A percentile compares a stretch with the other conserved stretches of the same genome.
Conservation (phyloP, 2,888 invertebrate species). For the Thysanoteuthis rhombus region DNA sequence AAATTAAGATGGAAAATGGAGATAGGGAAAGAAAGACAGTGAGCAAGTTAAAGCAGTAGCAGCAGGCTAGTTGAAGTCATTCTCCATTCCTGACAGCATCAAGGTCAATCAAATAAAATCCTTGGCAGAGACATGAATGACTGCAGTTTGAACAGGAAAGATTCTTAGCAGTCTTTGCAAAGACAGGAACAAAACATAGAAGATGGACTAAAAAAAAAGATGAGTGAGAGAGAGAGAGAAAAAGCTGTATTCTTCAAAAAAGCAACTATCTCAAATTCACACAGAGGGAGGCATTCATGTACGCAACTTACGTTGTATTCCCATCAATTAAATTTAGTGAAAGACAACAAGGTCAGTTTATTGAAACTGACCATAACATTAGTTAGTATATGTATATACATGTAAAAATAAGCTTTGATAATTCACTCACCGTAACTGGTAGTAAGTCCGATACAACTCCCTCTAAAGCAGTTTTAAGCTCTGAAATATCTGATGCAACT, state of each 20-base stretch:
- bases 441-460: slow-evolving; percentile 22
- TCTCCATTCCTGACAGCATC: neutral
- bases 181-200: neutral
- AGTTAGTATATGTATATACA: neutral
- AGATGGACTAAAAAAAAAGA: neutral
- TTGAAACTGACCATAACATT: no score
- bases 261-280: neutral
- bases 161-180: neutral
- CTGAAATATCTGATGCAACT: slow-evolving; percentile 26
- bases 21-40: neutral
- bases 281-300: neutral
- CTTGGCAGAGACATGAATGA: neutral
- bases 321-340: neutral
- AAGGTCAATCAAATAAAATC: neutral
- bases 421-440: slow-evolving; percentile 12
- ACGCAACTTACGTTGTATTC: neutral
- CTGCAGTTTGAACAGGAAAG: neutral
- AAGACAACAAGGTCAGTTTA: no score
- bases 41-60: neutral
- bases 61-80: neutral
- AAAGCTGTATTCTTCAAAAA: neutral
- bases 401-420: neutral
- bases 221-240: neutral
- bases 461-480: slow-evolving; percentile 31
- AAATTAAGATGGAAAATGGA: neutral